A percentile compares a stretch with the other conserved stretches of the same genome.
Conservation (phyloP, 2,113 vertebrate genomes). For the Oostethus manadensis region DNA sequence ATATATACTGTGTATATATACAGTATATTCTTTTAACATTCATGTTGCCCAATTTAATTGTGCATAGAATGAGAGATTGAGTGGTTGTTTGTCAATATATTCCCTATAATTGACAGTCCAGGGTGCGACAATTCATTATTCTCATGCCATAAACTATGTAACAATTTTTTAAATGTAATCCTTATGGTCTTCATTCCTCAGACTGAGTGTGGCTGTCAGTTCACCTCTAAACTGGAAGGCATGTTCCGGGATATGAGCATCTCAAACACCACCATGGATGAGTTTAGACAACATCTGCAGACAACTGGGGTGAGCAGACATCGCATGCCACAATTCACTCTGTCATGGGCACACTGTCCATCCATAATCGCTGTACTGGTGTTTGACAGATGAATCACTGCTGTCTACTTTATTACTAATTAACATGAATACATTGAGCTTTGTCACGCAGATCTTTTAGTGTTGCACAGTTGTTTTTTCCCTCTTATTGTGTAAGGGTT, state of each 20-base stretch:
- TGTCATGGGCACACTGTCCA: slow-evolving; percentile 16
- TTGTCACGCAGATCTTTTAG: no score
- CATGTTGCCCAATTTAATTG: background rate
- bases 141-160: background rate
- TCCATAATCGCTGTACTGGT: slow-evolving; percentile 17
- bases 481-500: no score
- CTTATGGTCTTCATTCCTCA: slow-evolving; percentile 39
- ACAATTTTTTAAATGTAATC: background rate
- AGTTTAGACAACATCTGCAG: slow-evolving; percentile 95
- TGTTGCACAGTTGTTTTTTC: no score
- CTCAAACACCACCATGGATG: slow-evolving; percentile 99
- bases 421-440: no score
- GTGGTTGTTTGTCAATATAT: background rate
- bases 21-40: background rate
- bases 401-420: background rate
- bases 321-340: background rate
- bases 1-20: no score
- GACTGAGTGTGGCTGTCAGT: slow-evolving; percentile 98
- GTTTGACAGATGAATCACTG: slow-evolving; percentile 9
- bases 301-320: slow-evolving; percentile 82
- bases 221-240: slow-evolving; percentile 98
- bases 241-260: slow-evolving; percentile 99
- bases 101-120: no score
- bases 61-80: no score
- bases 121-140: background rate